Evolutionary conservation across 2,113 vertebrate species (phyloP), one percentile per base, ranked within the genome.

Genomic region (Malaclemys terrapin): DNA sequence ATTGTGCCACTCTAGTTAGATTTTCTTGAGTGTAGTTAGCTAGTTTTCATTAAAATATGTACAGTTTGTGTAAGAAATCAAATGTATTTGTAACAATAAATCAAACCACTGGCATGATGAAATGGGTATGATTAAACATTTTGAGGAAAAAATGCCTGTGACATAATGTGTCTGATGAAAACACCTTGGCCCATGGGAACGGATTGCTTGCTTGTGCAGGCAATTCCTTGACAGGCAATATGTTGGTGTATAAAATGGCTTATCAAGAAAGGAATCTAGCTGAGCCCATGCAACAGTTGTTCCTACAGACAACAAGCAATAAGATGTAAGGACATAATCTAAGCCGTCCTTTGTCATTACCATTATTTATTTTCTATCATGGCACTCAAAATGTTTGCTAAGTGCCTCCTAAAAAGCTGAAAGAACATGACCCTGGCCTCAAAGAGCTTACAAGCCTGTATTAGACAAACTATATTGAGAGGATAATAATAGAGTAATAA

Each of bases 91-190:
- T 80, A 87, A 31, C 3, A 88, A 86, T 29, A 19, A 35, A 80
- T 78, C n/a, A 57, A 92, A 89, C 22, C 35, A 79, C 2, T 80
- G 19, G 2, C n/a, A 56, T 27, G 0, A 19, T 7, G 1, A 12
- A 24, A 2, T 31, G 8, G 4, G 56, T 91, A 25, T 85, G 49
- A 84, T 10, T 45, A 49, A 49, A 35, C 80, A 45, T 50, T 83
- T 85, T 57, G 8, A 76, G 75, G 49, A n/a, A 62, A 35, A 54
- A 3, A 0, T 38, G 20, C 25, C 24, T 42, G 5, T 85, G 29
- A 54, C 19, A 93, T 85, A 93, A 59, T 25, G 27, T 52, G 9
- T 45, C 82, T 49, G 49, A 87, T 91, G 53, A 56, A 38, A 86
- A 47, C 24, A 65, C 0, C 0, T 38, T 11, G 76, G 3, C 31